Evolutionary conservation across 2,113 vertebrate species (phyloP), one percentile per base, ranked within the genome.

Genomic region (Hucho hucho): DNA sequence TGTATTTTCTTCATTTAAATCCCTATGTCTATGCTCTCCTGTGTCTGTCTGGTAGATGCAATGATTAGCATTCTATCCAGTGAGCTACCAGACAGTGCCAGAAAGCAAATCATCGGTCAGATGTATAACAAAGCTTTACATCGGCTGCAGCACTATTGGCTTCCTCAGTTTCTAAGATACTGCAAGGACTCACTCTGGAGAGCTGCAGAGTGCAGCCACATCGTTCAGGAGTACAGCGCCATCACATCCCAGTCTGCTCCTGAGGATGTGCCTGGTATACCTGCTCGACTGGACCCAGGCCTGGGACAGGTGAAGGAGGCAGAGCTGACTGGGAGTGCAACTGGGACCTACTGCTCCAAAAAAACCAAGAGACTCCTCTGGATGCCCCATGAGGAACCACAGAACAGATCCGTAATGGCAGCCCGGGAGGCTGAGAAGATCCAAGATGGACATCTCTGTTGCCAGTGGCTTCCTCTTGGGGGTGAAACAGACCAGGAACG

Each of bases 141-240:
- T 14, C 66, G 59, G 26, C 72, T 79, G 4, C 58, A 70, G 59
- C 11, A 24, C n/a, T 75, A 65, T 32, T 79, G 72, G 77, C 37
- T 64, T 4, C 77, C 77, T 65, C 77, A 70, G 53, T 79, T 79
- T 67, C 49, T 74, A 47, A 18, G 43, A 22, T 64, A 49, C 59
- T 69, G 66, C 24, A 74, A 79, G 73, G 68, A 72, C 43, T 65
- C 58, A 22, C 3, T 70, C 18, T 69, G 26, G 12, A 20, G 58
- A 4, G 24, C 64, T 22, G 53, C 37, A 1, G 72, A 74, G 63
- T 70, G 72, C 59, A 28, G 61, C 18, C 43, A 56, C 1, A 18
- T 79, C 49, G 22, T 68, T 13, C 65, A 74, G 28, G 58, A 75
- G 63, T 79, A 79, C 67, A 4, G 24, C 0, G 6, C 66, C n/a